These are phyloP conservation scores for Himalopsyche anomala DNA, from an alignment of 2,888 invertebrate genomes.

Conservation along the genomic window DNA sequence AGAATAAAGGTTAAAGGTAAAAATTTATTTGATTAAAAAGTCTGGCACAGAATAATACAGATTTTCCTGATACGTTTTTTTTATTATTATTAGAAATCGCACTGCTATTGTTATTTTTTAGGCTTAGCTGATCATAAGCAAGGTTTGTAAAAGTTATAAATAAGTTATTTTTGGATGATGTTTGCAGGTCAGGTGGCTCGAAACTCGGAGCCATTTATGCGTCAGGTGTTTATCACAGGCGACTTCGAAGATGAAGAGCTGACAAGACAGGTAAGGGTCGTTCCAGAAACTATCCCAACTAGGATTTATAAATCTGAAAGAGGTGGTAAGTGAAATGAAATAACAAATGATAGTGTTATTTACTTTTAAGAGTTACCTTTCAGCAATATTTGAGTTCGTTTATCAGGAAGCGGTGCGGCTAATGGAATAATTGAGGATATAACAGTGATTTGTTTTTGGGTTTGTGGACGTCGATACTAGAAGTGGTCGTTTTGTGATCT, in stretches of 20 bases:
- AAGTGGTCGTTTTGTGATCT: slow-evolving; percentile 60
- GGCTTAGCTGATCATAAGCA: slow-evolving; percentile 53
- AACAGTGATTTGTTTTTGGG: slow-evolving; percentile 12
- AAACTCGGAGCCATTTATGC: slow-evolving; percentile 96
- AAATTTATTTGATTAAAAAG: too few species aligned
- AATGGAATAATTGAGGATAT: not conserved
- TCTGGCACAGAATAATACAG: not conserved
- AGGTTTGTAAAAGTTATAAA: slow-evolving; percentile 68
- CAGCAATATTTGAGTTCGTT: not conserved
- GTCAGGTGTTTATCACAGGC: slow-evolving; percentile 93
- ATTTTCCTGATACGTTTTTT: not conserved
- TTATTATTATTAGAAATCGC: not conserved
- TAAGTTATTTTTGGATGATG: slow-evolving; percentile 71
- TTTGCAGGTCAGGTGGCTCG: slow-evolving; percentile 89
- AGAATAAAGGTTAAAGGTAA: too few species aligned
- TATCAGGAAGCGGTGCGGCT: slow-evolving; percentile 29
- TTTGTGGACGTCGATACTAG: slow-evolving; percentile 47
- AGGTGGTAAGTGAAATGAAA: slow-evolving; percentile 56
- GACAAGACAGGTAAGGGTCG: slow-evolving; percentile 79
- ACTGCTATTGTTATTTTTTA: slow-evolving; percentile 24
- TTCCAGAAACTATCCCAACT: not conserved
- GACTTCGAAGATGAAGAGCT: slow-evolving; percentile 80
- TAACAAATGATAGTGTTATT: slow-evolving; percentile 41
- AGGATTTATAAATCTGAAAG: not conserved
- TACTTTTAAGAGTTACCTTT: not conserved